Base-by-base conservation (phyloP, 2,888 invertebrate species). In the Tetragonula carbonaria region DNA sequence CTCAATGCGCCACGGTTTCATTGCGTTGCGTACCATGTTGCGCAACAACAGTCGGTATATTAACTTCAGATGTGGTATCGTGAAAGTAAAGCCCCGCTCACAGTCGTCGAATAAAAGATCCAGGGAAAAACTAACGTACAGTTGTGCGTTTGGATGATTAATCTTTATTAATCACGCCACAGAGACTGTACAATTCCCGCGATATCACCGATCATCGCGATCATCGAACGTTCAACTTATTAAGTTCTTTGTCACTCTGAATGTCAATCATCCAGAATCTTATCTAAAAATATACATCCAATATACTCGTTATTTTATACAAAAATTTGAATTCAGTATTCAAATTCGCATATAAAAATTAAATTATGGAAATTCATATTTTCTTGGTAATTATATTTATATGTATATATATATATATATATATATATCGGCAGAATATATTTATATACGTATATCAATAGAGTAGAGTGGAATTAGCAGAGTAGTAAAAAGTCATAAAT, bases 81-180 rank as follows among this genome's bases (percentile, higher is more conserved):
- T 76, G 84, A 87, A 82, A 84, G 84, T 86, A 87, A 82, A 84
- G 86, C 57, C 51, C 13, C 72, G 73, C 65, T 78, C 86, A 86
- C 70, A 83, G 57, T 50, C 18, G 78, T 6, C 75, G 76, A 62
- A 57, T 45, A 14, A 8, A 33, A 18, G 2, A 23, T 0, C 4
- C 16, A 16, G n/a, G 18, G 59, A 77, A 38, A n/a, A 53, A 14
- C 55, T 16, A n/a, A 28, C 45, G 0, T 45, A 45, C 45, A 45
- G 8, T 5, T 16, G 18, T 11, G 45, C n/a, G 38, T 23, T 63
- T 70, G 13, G 23, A 71, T 45, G 50, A 66, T 38, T 33, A 23
- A 45, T 16, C 45, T 45, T 8, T 8, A 8, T 38, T 38, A 23
- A 23, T 33, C 13, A 62, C 28, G 18, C 2, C 53, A 21, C 8